Conservation (phyloP, 2,113 vertebrate species). For the Pelvicachromis taeniatus region DNA sequence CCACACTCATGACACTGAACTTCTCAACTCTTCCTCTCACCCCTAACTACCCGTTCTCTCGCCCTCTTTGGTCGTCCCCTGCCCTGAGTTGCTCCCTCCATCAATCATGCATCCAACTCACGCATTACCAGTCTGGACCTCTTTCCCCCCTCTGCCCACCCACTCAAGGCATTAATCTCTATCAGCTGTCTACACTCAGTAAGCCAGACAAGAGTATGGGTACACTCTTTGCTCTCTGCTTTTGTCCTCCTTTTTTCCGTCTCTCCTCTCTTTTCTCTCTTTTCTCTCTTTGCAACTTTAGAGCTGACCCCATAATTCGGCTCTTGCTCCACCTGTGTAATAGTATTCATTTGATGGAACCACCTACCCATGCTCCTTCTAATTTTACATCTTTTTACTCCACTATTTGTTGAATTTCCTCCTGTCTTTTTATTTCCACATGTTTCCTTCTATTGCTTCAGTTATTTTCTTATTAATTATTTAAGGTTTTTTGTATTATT, state of each 20-base stretch:
- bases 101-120: constrained; percentile 57
- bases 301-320: constrained; percentile 16
- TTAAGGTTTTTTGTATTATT: background rate
- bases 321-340: constrained; percentile 25
- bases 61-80: constrained; percentile 17
- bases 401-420: background rate
- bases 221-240: constrained; percentile 11
- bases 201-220: constrained; percentile 41
- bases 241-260: constrained; percentile 23
- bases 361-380: background rate
- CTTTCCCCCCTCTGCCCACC: constrained; percentile 35
- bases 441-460: background rate
- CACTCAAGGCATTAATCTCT: constrained; percentile 66
- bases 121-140: constrained; percentile 47
- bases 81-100: constrained; percentile 38
- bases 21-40: constrained; percentile 43
- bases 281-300: constrained; percentile 2
- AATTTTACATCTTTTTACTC: constrained; percentile 34
- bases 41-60: constrained; percentile 31
- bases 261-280: background rate
- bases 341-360: constrained; percentile 33
- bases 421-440: background rate
- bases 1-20: constrained; percentile 41
- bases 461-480: background rate
- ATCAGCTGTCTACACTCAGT: constrained; percentile 55